phyloP scores from a whole-genome alignment of 2,888 invertebrate genomes.

The Autographa pulchrina region DNA sequence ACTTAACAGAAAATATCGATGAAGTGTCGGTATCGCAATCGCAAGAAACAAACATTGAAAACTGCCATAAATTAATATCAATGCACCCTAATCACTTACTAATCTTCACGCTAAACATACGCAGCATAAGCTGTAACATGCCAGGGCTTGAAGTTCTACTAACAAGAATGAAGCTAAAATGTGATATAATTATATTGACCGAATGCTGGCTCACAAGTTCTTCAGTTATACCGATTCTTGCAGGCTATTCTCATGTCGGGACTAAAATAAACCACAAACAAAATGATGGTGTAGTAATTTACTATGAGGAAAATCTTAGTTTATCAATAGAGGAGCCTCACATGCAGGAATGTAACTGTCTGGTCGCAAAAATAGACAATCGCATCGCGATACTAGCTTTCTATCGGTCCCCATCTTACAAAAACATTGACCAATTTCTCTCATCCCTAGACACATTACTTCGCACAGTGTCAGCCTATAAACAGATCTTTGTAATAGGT shows the following conservation, averaged over 20 bases:
- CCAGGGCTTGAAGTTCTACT: slow-evolving; percentile 10
- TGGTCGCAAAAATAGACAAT: slow-evolving; percentile 3
- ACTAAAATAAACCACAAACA: slow-evolving; percentile 14
- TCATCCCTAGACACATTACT: slow-evolving; percentile 7
- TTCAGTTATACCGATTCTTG: not conserved
- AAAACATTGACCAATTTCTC: slow-evolving; percentile 7
- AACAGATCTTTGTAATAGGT: slow-evolving; percentile 3
- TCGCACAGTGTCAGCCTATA: not conserved
- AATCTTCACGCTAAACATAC: slow-evolving; percentile 10
- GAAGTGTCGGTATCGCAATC: slow-evolving; percentile 15
- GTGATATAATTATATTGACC: slow-evolving; percentile 8
- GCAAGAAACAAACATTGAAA: slow-evolving; percentile 6
- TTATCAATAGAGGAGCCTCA: slow-evolving; percentile 4
- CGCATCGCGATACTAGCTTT: slow-evolving; percentile 3
- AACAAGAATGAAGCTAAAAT: not conserved
- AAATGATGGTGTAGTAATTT: slow-evolving; percentile 20
- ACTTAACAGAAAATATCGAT: slow-evolving; percentile 15
- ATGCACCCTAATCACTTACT: not conserved
- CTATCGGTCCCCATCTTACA: slow-evolving; percentile 13
- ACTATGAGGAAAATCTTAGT: slow-evolving; percentile 13
- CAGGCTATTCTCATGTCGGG: not conserved
- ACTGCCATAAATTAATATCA: slow-evolving; percentile 5
- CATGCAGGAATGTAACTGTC: slow-evolving; percentile 11
- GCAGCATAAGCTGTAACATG: slow-evolving; percentile 10
- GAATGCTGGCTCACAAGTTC: slow-evolving; percentile 9